These are phyloP conservation scores for Xylocopa sonorina DNA, from an alignment of 1,140 invertebrate species.

Conservation along the genomic window DNA sequence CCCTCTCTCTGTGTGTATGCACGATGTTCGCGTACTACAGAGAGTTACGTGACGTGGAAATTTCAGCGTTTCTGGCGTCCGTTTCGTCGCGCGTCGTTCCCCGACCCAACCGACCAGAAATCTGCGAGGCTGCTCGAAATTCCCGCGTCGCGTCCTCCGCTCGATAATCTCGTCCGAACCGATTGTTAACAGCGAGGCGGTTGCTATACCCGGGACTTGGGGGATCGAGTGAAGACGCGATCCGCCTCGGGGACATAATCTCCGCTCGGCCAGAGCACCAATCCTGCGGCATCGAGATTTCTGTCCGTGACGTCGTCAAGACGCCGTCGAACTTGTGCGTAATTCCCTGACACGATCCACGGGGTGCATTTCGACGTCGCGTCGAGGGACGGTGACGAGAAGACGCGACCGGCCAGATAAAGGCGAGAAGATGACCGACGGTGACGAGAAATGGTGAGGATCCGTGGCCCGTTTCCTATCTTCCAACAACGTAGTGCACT, in stretches of 20 bases:
- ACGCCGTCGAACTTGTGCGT: not conserved
- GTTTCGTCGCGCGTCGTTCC: not conserved
- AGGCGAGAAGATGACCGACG: constrained; percentile 70
- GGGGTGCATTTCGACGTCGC: constrained; percentile 18
- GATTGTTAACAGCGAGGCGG: constrained; percentile 4
- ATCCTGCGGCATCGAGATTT: not conserved
- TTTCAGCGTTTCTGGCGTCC: not conserved
- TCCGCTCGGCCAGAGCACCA: not conserved
- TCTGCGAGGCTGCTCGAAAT: constrained; percentile 22
- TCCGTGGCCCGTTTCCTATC: constrained; percentile 65
- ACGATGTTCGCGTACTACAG: not conserved
- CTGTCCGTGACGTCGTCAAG: not conserved
- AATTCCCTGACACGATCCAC: not conserved
- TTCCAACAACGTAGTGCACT: constrained; percentile 78
- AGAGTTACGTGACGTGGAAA: constrained; percentile 47
- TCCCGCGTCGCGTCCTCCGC: not conserved
- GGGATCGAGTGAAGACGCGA: not conserved
- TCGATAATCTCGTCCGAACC: constrained; percentile 21
- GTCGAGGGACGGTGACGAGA: not conserved
- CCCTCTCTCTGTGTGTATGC: not conserved
- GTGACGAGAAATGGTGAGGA: constrained; percentile 66
- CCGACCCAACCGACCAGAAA: not conserved
- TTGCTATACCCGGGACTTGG: not conserved
- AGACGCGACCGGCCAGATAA: constrained; percentile 40
- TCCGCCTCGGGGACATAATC: not conserved